Evolutionary conservation across 2,797 vertebrate genomes (phyloP), one percentile per base, ranked within the genome.

Genomic region (Xiphorhynchus erythropygius): DNA sequence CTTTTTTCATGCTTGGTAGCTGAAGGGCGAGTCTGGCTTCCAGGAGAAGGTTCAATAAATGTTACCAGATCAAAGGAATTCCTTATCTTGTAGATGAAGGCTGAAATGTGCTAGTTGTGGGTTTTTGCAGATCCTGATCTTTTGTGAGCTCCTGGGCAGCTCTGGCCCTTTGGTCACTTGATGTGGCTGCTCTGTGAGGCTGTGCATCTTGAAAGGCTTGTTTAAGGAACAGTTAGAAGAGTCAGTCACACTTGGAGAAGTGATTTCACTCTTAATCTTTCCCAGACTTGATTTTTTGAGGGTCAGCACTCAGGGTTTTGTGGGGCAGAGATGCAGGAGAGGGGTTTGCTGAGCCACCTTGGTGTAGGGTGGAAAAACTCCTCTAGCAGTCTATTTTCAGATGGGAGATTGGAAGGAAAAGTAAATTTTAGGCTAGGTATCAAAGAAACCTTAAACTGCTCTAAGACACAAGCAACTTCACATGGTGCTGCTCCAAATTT

Each of bases 31-130:
- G 33, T 28, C 70, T 32, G 49, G 37, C 37, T 87, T 60, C 60
- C 62, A 22, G 24, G 4, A 50, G 32, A 59, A 59, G 11, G 16
- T 55, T 59, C 74, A 41, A 10, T 7, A 52, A 63, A 12, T 8
- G 27, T 64, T 32, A 67, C n/a, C 16, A 57, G 67, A 96, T 96
- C 90, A 94, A 92, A 90, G 91, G 30, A 25, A 16, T 19, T n/a
- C 56, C 71, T 91, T 25, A 24, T 60, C 64, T 50, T 9, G 11
- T 12, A 37, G n/a, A 75, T 50, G 60, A 84, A 89, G 67, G 65
- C 86, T 71, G 23, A 17, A 56, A 78, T 70, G 87, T 67, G 50
- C 52, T 11, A 7, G 53, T 56, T 87, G 46, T 65, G 84, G 44
- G 14, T 6, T 80, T 82, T 56, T 47, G 33, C 46, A 33, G 73